Conservation (phyloP, 2,113 vertebrate species). For the Vidua macroura region DNA sequence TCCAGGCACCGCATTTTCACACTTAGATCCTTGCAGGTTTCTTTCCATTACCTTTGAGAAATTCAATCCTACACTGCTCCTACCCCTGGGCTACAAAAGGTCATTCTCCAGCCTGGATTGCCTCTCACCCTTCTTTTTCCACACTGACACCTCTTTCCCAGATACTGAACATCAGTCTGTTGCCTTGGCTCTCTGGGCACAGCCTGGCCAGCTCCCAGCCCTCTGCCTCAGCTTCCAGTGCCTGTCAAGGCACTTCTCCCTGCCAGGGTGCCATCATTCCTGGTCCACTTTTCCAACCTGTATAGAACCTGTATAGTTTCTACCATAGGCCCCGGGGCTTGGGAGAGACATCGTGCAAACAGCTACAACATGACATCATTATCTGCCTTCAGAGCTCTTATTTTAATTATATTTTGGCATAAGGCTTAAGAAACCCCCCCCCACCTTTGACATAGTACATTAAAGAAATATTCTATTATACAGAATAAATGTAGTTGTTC, state of each 20-base stretch:
- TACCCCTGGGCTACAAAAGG: rapidly evolving
- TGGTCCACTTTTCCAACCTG: background rate
- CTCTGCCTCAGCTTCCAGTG: background rate
- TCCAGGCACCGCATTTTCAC: background rate
- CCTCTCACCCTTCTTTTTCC: background rate
- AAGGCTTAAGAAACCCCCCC: background rate
- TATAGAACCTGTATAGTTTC: background rate
- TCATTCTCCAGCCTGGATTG: background rate
- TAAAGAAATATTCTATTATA: background rate
- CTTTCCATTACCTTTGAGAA: background rate
- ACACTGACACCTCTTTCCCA: background rate
- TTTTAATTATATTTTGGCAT: background rate
- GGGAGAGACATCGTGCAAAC: background rate
- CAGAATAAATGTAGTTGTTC: background rate
- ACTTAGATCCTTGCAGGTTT: background rate
- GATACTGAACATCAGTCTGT: background rate
- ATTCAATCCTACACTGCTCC: background rate
- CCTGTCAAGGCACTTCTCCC: background rate
- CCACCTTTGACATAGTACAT: background rate
- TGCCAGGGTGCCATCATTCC: background rate
- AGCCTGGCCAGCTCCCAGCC: background rate
- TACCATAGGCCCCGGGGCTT: background rate
- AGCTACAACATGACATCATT: background rate
- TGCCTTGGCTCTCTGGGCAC: background rate
- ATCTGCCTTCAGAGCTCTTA: background rate